Evolutionary conservation across 2,888 invertebrate genomes (phyloP), one percentile per base, ranked within the genome.

Genomic region (Eulithis prunata): DNA sequence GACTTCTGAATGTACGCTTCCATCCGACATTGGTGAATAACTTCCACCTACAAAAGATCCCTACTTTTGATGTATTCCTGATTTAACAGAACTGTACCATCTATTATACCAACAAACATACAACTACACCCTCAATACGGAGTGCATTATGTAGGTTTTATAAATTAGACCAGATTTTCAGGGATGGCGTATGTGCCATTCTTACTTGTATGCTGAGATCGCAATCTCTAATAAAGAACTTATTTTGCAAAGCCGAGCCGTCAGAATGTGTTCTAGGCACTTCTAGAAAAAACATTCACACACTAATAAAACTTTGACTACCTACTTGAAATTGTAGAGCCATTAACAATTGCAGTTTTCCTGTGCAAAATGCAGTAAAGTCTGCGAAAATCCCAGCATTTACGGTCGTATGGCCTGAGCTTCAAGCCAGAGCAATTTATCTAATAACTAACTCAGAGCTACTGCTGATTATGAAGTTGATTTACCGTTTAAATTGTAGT

Each of bases 1-100:
- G 68, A 60, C 72, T 70, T 57, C 52, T 63, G 69, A 77, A 75
- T 73, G 21, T 21, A 21, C 21, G 68, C 71, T 70, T 69, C 57
- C 74, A 68, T 71, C 57, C 64, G 74, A 75, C 72, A 75, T 63
- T 57, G 43, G 36, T 68, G 47, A 63, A 64, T 49, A 63, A 47
- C 63, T 45, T 59, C 36, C 38, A 53, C 53, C 45, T 57, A 21
- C 8, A 61, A 12, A 46, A 36, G 32, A 53, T 60, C 36, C 10
- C 32, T 36, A 14, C n/a, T 32, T 32, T 49, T 54, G 36, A 12
- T 36, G 10, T 52, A 14, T 54, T 61, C 38, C 21, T 47, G 46
- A 32, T 38, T 28, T 21, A 11, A 28, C 6, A 41, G 41, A 41
- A 10, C 10, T 41, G 10, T 41, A 41, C 3, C 38, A 32, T 32